These are phyloP conservation scores for Panthera uncia DNA, from an alignment of 2,113 vertebrate genomes.

Conservation along the genomic window DNA sequence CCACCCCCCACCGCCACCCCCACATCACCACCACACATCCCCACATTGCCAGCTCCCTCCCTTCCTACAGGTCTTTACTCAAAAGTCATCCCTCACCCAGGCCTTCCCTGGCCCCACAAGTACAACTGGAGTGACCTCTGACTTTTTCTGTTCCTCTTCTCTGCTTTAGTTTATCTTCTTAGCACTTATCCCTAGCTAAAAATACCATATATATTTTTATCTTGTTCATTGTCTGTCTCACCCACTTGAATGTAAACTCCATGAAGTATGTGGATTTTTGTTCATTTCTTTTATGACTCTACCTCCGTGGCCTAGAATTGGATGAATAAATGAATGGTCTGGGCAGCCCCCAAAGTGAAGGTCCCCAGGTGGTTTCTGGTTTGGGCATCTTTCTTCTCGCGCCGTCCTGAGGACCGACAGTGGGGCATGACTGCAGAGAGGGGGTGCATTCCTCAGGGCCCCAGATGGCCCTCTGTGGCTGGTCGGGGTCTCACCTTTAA, in stretches of 20 bases:
- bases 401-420: fast-evolving
- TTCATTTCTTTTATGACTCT: fast-evolving
- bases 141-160: background rate
- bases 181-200: background rate
- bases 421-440: fast-evolving
- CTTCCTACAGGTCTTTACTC: background rate
- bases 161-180: background rate
- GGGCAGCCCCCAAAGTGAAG: too few species aligned
- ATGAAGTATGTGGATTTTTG: background rate
- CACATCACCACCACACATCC: background rate
- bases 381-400: background rate
- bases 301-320: background rate
- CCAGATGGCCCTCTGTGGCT: background rate
- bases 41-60: background rate
- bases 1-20: too few species aligned
- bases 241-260: background rate
- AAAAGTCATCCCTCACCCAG: background rate
- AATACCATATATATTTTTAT: fast-evolving
- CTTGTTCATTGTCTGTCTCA: background rate
- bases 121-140: background rate
- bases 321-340: background rate
- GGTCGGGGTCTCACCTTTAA: background rate
- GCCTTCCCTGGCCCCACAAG: background rate
- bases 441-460: background rate
- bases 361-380: fast-evolving